Evolutionary conservation across 92 coral and sea anemone genomes (phyloP).

Genomic region (Virgularia gustaviana): DNA sequence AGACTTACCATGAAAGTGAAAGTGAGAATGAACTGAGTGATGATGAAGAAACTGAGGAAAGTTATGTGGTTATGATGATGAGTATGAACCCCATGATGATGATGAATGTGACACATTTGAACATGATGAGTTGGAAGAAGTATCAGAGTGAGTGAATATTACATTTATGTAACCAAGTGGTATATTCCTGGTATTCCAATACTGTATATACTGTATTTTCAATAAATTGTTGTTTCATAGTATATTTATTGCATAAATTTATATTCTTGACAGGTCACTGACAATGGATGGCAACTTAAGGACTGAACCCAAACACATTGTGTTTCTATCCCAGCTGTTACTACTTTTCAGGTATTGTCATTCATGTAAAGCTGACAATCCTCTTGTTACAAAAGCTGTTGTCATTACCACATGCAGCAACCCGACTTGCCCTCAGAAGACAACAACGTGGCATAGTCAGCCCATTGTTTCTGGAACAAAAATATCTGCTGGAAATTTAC

Average conservation of each 20-base stretch:
- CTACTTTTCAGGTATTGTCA: slow-evolving; percentile 34
- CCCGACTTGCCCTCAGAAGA: slow-evolving; percentile 31
- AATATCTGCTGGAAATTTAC: slow-evolving; percentile 32
- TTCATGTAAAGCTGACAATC: slow-evolving; percentile 37
- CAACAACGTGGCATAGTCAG: slow-evolving; percentile 40
- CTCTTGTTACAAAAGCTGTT: slow-evolving; percentile 26
- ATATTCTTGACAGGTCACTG: slow-evolving; percentile 16
- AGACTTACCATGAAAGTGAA: not conserved
- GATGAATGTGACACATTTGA: not conserved
- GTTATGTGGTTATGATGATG: not conserved
- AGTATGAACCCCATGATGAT: not conserved
- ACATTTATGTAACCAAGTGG: not conserved
- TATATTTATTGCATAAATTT: not conserved
- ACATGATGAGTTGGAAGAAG: slow-evolving; percentile 16
- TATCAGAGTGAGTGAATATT: slow-evolving; percentile 8
- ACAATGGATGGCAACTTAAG: slow-evolving; percentile 31
- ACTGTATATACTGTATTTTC: no score
- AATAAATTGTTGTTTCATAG: not conserved
- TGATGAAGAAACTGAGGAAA: not conserved
- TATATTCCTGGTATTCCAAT: no score
- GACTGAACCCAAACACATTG: slow-evolving; percentile 36
- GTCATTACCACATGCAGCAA: slow-evolving; percentile 32
- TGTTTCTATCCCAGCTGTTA: slow-evolving; percentile 35
- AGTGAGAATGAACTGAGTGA: not conserved
- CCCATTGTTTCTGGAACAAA: slow-evolving; percentile 29